These are phyloP conservation scores for Blastobasis lacticolella DNA, from an alignment of 2,888 invertebrate genomes.

Conservation along the genomic window DNA sequence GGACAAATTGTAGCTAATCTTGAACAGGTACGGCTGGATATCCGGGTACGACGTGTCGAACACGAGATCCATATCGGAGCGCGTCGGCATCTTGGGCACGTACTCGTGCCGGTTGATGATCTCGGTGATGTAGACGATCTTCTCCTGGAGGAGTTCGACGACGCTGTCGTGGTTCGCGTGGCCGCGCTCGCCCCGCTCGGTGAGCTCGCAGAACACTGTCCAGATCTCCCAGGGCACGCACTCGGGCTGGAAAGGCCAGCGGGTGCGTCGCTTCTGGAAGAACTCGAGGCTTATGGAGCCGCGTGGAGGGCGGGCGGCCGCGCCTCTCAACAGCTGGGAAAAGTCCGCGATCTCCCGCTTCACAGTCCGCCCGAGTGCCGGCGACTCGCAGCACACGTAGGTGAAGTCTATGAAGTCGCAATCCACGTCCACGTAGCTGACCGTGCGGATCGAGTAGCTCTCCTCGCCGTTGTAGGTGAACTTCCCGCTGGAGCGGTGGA, in stretches of 20 bases:
- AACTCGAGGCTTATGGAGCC: slow-evolving; percentile 96
- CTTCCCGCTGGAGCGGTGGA: slow-evolving; percentile 93
- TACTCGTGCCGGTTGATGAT: slow-evolving; percentile 97
- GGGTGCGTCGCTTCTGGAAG: slow-evolving; percentile 91
- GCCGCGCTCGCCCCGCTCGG: slow-evolving; percentile 90
- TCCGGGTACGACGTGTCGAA: slow-evolving; percentile 95
- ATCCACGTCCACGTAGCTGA: slow-evolving; percentile 97
- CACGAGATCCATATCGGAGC: slow-evolving; percentile 92
- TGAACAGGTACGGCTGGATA: slow-evolving; percentile 97
- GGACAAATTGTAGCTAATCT: slow-evolving; percentile 87
- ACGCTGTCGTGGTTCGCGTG: slow-evolving; percentile 91
- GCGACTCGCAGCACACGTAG: slow-evolving; percentile 94
- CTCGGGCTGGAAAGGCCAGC: slow-evolving; percentile 93
- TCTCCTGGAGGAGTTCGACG: slow-evolving; percentile 91
- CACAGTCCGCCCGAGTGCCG: slow-evolving; percentile 80
- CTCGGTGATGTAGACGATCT: slow-evolving; percentile 95
- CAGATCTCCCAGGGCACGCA: slow-evolving; percentile 99
- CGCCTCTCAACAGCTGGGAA: slow-evolving; percentile 83
- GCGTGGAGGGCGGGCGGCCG: slow-evolving; percentile 78
- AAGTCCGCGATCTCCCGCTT: slow-evolving; percentile 85
- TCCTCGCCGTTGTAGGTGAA: slow-evolving; percentile 95
- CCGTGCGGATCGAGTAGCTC: slow-evolving; percentile 95
- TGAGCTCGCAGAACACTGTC: slow-evolving; percentile 93
- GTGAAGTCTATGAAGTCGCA: slow-evolving; percentile 99
- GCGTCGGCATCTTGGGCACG: slow-evolving; percentile 95